Percentiles rank a stretch among this genome's conserved stretches.
Conservation (phyloP, 2,888 invertebrate species). For the Eretmocerus hayati region DNA sequence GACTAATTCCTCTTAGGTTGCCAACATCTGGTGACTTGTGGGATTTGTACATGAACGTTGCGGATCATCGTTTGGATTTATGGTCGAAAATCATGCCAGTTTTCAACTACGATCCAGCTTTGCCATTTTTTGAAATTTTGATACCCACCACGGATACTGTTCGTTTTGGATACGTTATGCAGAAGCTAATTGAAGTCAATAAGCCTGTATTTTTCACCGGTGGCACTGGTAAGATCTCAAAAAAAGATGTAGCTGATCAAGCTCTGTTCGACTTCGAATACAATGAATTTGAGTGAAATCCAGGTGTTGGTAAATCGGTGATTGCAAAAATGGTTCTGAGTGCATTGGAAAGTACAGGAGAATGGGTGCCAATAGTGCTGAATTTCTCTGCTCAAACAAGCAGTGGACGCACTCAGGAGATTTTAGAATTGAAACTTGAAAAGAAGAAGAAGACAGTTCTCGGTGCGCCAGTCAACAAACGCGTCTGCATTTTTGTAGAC, state of each 20-base stretch:
- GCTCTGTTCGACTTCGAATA: no score
- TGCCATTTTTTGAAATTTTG: constrained; percentile 81
- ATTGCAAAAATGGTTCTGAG: constrained; percentile 70
- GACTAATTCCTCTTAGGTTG: constrained; percentile 50
- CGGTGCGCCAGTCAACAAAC: constrained; percentile 77
- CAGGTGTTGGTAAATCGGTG: constrained; percentile 87
- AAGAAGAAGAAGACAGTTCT: constrained; percentile 71
- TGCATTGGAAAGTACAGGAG: constrained; percentile 54
- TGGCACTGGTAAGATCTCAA: constrained; percentile 58
- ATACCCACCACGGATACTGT: constrained; percentile 90
- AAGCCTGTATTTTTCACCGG: constrained; percentile 85
- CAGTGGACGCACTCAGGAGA: constrained; percentile 75
- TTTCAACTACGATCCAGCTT: constrained; percentile 62
- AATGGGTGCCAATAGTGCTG: constrained; percentile 68
- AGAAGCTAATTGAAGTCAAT: constrained; percentile 63
- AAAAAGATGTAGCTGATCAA: no score
- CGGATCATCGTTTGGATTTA: constrained; percentile 60
- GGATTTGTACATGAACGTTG: constrained; percentile 69
- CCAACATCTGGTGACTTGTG: constrained; percentile 66
- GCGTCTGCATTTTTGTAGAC: constrained; percentile 79
- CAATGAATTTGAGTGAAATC: background rate
- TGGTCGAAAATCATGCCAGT: constrained; percentile 75
- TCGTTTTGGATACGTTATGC: constrained; percentile 74
- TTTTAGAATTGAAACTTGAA: constrained; percentile 78
- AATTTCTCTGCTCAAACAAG: constrained; percentile 91